These are phyloP conservation scores for Octonoba sinensis DNA, from an alignment of 2,888 invertebrate genomes.

Conservation along the genomic window DNA sequence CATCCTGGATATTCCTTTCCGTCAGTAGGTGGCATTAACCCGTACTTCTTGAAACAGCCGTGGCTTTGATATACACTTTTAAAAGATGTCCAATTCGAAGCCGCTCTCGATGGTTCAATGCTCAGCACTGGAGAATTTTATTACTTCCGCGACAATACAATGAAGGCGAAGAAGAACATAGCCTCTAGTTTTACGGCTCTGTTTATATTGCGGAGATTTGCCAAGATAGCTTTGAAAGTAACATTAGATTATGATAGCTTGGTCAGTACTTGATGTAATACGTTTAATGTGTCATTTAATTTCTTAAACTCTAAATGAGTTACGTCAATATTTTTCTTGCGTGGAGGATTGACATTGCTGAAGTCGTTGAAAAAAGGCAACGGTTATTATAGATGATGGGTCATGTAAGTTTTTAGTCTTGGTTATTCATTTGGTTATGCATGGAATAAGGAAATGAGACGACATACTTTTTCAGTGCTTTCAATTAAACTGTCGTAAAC, in stretches of 20 bases:
- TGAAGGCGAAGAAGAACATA: not conserved
- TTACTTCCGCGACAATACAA: slow-evolving; percentile 45
- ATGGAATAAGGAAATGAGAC: too few relatives aligned
- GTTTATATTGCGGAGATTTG: slow-evolving; percentile 23
- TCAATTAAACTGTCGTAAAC: too few relatives aligned
- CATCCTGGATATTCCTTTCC: slow-evolving; percentile 1
- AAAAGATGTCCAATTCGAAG: slow-evolving; percentile 37
- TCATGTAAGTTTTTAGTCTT: too few relatives aligned
- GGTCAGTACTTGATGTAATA: too few relatives aligned
- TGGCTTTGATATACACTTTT: slow-evolving; percentile 28
- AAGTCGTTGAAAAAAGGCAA: too few relatives aligned
- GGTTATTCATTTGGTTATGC: too few relatives aligned
- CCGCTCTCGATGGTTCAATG: slow-evolving; percentile 43
- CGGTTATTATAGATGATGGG: too few relatives aligned
- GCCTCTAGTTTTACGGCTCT: slow-evolving; percentile 21
- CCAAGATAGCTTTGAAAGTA: not conserved
- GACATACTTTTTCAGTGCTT: too few relatives aligned
- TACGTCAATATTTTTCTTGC: too few relatives aligned
- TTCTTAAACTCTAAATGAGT: too few relatives aligned
- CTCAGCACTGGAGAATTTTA: slow-evolving; percentile 43
- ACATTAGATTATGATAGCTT: not conserved
- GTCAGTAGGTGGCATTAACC: slow-evolving; percentile 49
- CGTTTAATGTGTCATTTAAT: too few relatives aligned
- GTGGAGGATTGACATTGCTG: too few relatives aligned
- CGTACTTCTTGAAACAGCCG: slow-evolving; percentile 10